Base-by-base conservation (phyloP, 2,113 vertebrate species). In the Corythaeola cristata region DNA sequence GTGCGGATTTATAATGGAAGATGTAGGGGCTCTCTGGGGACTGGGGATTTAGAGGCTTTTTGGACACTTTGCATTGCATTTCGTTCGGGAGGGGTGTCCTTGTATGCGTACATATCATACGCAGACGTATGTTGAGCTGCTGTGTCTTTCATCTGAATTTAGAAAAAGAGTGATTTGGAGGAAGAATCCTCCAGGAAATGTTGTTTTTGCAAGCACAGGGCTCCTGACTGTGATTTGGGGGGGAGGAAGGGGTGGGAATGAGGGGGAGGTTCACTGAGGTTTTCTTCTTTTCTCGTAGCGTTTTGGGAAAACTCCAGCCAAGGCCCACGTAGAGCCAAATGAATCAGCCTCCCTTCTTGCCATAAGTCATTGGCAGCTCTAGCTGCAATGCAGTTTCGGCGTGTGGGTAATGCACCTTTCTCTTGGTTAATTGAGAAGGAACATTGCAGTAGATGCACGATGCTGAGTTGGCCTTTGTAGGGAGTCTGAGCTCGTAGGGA, bases 321-420 rank as follows among this genome's bases (percentile, higher is more conserved):
- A 87, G 92, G 86, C 95, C 96, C 86, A 92, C 95, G 72, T 96
- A 49, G 30, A 87, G 73, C 78, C 30, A 20, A 67, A 93, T 96
- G 96, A 97, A 95, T 97, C 96, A 96, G 82, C 93, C 82, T 92
- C 56, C 64, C 52, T 84, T 92, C 77, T 84, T 93, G 90, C 95
- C 72, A 56, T 81, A 83, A 92, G 90, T 88, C 88, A 95, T 84
- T 96, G 95, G 96, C 95, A 96, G 83, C 60, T 90, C 68, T 77
- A 95, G 90, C 96, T 97, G 96, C 97, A 97, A 83, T 97, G 96
- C 97, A 97, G 95, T 86, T 97, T 95, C 84, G 85, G 81, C 94
- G 49, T 89, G 49, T 63, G 83, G 80, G 76, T 93, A 90, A 86
- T 78, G 71, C 49, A 37, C 37, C 37, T 95, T 91, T 53, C 89